A percentile compares a stretch with the other conserved stretches of the same genome.
These are phyloP conservation scores for Lordiphosa fenestrarum DNA, from an alignment of 2,888 invertebrate genomes.

Conservation along the genomic window DNA sequence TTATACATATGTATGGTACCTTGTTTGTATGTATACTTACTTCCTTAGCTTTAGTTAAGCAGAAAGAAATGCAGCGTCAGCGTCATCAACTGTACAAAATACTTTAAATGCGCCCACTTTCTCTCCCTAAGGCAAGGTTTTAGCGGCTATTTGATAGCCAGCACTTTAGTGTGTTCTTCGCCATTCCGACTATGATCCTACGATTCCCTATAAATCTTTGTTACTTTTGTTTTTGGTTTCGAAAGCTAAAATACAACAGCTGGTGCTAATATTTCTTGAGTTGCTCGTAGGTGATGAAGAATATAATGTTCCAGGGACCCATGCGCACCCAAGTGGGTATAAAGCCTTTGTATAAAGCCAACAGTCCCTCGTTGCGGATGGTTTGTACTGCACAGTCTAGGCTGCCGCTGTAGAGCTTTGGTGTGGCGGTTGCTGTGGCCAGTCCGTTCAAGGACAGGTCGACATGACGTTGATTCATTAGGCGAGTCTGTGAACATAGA, in stretches of 20 bases:
- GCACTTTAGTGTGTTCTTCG: constrained; percentile 43
- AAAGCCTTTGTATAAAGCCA: constrained; percentile 96
- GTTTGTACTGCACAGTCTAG: constrained; percentile 91
- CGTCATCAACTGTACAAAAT: constrained; percentile 13
- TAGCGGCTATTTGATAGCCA: constrained; percentile 43
- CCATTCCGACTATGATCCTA: constrained; percentile 33
- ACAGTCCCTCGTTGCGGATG: constrained; percentile 91
- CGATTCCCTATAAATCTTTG: constrained; percentile 17
- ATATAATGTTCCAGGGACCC: constrained; percentile 98
- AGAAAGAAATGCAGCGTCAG: constrained; percentile 37
- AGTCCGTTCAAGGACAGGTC: constrained; percentile 78
- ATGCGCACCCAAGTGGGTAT: constrained; percentile 96
- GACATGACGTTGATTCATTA: constrained; percentile 94
- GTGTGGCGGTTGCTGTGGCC: constrained; percentile 76
- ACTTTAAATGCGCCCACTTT: constrained; percentile 30
- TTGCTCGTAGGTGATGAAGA: constrained; percentile 96
- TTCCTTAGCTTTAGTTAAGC: constrained; percentile 25
- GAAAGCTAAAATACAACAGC: constrained; percentile 46
- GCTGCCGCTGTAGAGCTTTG: constrained; percentile 89
- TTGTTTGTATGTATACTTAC: constrained; percentile 11
- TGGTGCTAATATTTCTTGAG: constrained; percentile 85
- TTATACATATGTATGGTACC: constrained; percentile 12
- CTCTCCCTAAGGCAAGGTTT: constrained; percentile 21
- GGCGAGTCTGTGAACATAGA: constrained; percentile 85
- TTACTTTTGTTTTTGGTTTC: constrained; percentile 55